Percentiles rank a stretch among this genome's conserved stretches.
Evolutionary conservation across 2,113 vertebrate genomes (phyloP).

Genomic region (Cranoglanis bouderius): DNA sequence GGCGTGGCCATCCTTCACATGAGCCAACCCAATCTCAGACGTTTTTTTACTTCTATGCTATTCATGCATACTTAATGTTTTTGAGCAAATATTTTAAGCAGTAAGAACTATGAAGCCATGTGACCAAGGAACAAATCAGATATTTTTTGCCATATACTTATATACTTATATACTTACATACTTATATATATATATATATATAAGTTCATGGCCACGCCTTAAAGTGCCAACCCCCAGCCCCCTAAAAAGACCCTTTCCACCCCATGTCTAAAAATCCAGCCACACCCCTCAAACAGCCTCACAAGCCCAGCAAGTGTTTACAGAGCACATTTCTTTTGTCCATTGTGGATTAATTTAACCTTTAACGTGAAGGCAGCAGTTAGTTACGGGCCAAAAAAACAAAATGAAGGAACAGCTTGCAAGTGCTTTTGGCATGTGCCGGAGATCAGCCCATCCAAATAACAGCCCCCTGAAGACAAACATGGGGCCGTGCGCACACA

Average conservation of each 20-base stretch:
- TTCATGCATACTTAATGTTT: background rate
- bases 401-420: constrained; percentile 52
- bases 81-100: background rate
- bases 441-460: constrained; percentile 47
- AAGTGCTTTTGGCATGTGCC: constrained; percentile 52
- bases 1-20: background rate
- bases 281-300: constrained; percentile 14
- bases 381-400: constrained; percentile 24
- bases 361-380: constrained; percentile 39
- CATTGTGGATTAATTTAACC: constrained; percentile 18
- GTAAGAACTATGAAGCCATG: background rate
- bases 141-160: too few relatives aligned
- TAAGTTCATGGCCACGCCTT: background rate
- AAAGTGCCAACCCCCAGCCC: background rate
- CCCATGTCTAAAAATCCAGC: background rate
- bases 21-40: background rate
- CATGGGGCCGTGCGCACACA: constrained; percentile 32
- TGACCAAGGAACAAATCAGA: background rate
- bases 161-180: too few relatives aligned
- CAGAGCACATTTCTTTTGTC: constrained; percentile 16
- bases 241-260: background rate
- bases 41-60: background rate
- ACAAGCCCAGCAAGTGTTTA: constrained; percentile 3
- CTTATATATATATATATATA: background rate
- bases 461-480: constrained; percentile 50